Percentiles rank a stretch among this genome's conserved stretches.
These are phyloP conservation scores for Antheraea mylitta DNA, from an alignment of 1,140 invertebrate species.

Conservation along the genomic window DNA sequence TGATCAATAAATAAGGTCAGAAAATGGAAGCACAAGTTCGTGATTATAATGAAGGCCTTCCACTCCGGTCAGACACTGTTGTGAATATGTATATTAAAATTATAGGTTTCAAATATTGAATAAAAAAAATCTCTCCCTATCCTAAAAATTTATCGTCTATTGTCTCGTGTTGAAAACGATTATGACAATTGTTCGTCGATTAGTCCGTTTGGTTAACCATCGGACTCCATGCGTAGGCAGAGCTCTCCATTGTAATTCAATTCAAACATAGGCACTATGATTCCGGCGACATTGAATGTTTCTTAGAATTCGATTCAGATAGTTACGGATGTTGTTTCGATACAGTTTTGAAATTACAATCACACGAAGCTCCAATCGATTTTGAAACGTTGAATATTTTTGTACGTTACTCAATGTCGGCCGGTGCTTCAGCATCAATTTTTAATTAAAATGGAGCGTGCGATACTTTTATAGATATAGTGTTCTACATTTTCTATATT, in stretches of 20 bases:
- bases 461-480: constrained; percentile 13
- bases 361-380: constrained; percentile 28
- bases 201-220: constrained; percentile 16
- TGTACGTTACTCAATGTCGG: constrained; percentile 20
- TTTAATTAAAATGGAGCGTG: constrained; percentile 15
- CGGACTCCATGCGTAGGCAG: constrained; percentile 40
- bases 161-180: constrained; percentile 35
- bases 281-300: constrained; percentile 60
- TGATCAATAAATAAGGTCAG: background rate
- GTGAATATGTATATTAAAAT: constrained; percentile 41
- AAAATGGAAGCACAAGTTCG: constrained; percentile 29
- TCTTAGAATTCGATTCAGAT: constrained; percentile 64
- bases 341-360: constrained; percentile 56
- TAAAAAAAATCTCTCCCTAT: constrained; percentile 30
- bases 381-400: constrained; percentile 33
- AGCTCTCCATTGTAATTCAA: constrained; percentile 50
- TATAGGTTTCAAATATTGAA: constrained; percentile 20
- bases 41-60: constrained; percentile 50
- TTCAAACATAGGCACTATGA: constrained; percentile 47
- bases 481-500: constrained; percentile 8
- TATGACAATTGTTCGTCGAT: constrained; percentile 34
- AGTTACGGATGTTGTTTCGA: constrained; percentile 53
- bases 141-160: constrained; percentile 33
- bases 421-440: constrained; percentile 12
- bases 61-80: constrained; percentile 46